Conservation (phyloP, 2,113 vertebrate genomes). For the Sminthopsis crassicaudata region DNA sequence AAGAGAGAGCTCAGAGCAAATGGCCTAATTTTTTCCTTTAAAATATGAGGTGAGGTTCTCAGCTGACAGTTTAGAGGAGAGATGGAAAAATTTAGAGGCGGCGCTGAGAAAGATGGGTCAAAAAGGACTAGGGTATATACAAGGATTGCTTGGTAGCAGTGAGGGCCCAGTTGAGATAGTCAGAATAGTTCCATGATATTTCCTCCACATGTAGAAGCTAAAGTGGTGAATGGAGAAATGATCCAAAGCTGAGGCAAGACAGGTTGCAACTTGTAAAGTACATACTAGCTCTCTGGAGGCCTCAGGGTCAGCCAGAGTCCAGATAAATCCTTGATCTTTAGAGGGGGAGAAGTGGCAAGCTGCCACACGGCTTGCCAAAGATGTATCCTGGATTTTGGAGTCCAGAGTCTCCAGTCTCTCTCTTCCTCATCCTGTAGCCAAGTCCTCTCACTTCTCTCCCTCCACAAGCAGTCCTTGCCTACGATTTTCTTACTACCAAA, state of each 20-base stretch:
- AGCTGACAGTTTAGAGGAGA: background rate
- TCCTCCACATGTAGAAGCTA: background rate
- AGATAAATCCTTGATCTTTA: too few relatives aligned
- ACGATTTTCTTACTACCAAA: too few relatives aligned
- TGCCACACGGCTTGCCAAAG: too few relatives aligned
- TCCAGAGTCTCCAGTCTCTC: too few relatives aligned
- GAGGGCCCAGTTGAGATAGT: background rate
- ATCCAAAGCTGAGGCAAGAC: background rate
- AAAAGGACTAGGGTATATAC: background rate
- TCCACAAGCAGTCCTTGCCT: too few relatives aligned
- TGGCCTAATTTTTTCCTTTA: background rate
- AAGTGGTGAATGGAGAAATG: background rate
- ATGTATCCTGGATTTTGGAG: too few relatives aligned
- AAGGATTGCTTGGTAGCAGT: background rate
- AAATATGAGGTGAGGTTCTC: background rate
- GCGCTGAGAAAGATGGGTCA: too few relatives aligned
- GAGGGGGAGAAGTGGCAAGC: too few relatives aligned
- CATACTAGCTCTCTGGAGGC: too few relatives aligned
- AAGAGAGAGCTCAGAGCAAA: background rate
- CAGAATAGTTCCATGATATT: background rate
- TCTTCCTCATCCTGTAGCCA: too few relatives aligned
- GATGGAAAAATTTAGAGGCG: background rate
- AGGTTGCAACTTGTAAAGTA: background rate
- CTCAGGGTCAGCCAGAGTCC: too few relatives aligned
- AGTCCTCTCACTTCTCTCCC: too few relatives aligned